Percentiles rank a stretch among this genome's conserved stretches.
Evolutionary conservation across 2,797 vertebrate species (phyloP).

Genomic region (Artibeus jamaicensis): DNA sequence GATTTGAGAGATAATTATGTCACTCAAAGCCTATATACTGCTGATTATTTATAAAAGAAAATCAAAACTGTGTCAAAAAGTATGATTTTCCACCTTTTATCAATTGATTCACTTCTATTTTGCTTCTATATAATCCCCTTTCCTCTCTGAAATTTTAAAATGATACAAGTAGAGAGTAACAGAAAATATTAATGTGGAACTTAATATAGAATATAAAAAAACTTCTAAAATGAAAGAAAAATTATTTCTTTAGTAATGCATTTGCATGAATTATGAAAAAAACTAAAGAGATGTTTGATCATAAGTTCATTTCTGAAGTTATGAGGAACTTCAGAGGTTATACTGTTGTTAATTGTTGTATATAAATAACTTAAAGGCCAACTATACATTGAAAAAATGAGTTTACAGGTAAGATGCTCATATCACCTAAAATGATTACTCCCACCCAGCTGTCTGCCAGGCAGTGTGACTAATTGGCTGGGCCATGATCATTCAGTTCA

Average conservation of each 20-base stretch:
- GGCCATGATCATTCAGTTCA: not conserved
- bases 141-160: not conserved
- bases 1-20: not conserved
- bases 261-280: conserved; percentile 14
- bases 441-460: not conserved
- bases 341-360: not conserved
- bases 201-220: not conserved
- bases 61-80: not conserved
- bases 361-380: not conserved
- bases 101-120: not conserved
- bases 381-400: not conserved
- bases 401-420: not conserved
- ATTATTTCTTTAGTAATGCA: not conserved
- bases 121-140: not conserved
- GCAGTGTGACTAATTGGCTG: not conserved
- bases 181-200: not conserved
- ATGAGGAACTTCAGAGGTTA: not conserved
- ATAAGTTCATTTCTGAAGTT: not conserved
- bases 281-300: not conserved
- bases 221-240: not conserved
- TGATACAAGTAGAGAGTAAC: not conserved
- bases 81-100: not conserved
- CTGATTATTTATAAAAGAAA: not conserved
- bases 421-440: not conserved
- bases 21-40: not conserved